Evolutionary conservation across 2,113 vertebrate species (phyloP), one percentile per base, ranked within the genome.

Genomic region (Toxotes jaculatrix): DNA sequence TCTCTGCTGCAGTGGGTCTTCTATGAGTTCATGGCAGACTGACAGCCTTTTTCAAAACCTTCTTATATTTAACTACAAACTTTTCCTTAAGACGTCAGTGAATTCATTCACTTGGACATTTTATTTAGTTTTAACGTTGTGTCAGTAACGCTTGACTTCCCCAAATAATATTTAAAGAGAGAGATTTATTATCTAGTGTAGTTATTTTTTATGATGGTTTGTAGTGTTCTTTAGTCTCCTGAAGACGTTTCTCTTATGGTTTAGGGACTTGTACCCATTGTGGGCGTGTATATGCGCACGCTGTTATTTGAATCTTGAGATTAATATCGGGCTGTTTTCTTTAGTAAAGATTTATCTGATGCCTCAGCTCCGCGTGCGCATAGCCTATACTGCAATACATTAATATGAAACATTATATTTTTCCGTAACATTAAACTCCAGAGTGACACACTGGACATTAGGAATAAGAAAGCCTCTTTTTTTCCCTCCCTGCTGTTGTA

Each of bases 401-500:
- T 8, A 64, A 13, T 27, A 17, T 53, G 19, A 76, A 19, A 61
- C 4, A 47, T 14, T 43, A 9, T 16, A 27, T 4, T 74, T 16
- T 47, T 36, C 19, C 14, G 19, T 12, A 45, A 42, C 36, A 62
- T 13, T 61, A 56, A 32, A 68, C 45, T 70, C 47, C 55, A 74
- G 45, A 64, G 55, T 69, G 59, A 32, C 56, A 74, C 34, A 42
- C 32, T 83, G 71, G 42, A 49, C 43, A 61, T 38, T 56, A 51
- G 17, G 34, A 59, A 51, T 11, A 77, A 80, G 53, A 80, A 74
- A 83, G 17, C 1, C 14, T 60, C 40, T 80, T 79, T 59, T 59
- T 31, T 59, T 49, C 68, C 27, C 80, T 70, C 47, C 66, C 43
- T 3, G 60, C 42, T 51, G 55, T 62, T 62, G 49, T 38, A n/a